phyloP scores from a whole-genome alignment of 2,113 vertebrate genomes.

The Lycaon pictus region DNA sequence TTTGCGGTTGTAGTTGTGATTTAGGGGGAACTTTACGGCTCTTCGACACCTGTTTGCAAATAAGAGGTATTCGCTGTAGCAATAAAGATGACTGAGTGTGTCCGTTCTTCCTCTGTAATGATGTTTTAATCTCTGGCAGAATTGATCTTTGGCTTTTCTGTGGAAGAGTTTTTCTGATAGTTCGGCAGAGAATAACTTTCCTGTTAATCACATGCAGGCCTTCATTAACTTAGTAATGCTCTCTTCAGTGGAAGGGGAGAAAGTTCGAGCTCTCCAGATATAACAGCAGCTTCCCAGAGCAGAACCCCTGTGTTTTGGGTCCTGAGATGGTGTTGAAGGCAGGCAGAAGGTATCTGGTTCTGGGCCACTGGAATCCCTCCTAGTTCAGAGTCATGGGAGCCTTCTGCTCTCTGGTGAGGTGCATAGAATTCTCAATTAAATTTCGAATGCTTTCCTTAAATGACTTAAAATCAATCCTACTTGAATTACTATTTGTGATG shows the following conservation, averaged over 20 bases:
- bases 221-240: not conserved
- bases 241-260: not conserved
- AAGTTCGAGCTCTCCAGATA: not conserved
- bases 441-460: constrained; percentile 21
- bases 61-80: not conserved
- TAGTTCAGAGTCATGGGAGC: not conserved
- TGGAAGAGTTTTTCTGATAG: not conserved
- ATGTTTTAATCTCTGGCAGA: not conserved
- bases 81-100: not conserved
- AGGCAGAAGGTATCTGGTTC: not conserved
- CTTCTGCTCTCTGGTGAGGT: not conserved
- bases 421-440: not conserved
- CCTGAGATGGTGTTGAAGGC: not conserved
- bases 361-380: not conserved
- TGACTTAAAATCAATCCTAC: not conserved
- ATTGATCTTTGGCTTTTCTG: not conserved
- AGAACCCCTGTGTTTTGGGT: not conserved
- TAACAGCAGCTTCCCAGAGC: not conserved
- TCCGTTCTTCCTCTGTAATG: not conserved
- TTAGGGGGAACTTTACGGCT: constrained; percentile 19
- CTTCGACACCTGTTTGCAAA: constrained; percentile 69
- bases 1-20: constrained; percentile 15
- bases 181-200: constrained; percentile 1
- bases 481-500: constrained; percentile 9
- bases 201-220: not conserved